Base-by-base conservation (phyloP, 2,797 vertebrate genomes). In the Sitta carolinensis region DNA sequence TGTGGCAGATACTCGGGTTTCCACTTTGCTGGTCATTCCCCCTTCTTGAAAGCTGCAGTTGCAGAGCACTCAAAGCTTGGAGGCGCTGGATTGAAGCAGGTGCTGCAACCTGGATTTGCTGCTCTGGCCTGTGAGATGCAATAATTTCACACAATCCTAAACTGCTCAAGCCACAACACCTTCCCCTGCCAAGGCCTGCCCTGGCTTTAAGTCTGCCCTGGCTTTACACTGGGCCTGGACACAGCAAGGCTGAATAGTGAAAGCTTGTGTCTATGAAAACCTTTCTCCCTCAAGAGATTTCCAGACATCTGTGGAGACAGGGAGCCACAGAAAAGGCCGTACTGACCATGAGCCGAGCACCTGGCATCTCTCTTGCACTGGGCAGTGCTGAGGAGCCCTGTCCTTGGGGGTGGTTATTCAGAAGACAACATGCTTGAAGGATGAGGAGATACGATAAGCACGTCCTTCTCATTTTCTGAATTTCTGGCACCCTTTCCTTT, bases 391-490 rank as follows among this genome's bases (percentile, higher is more conserved):
- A 67, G 38, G 9, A 40, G 16, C 26, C 9, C 40, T 47, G n/a
- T 48, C 61, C 61, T 55, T 70, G n/a, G 32, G 5, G 4, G 6
- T 0, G 54, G 10, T n/a, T 62, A 13, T 32, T 80, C 55, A 67
- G 73, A 47, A 40, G 29, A 38, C 15, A 63, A 23, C n/a, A 21
- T 32, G 55, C 48, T 25, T 79, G 59, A 67, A 64, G 42, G 61
- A 45, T 7, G 4, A 51, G 29, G 43, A 36, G 36, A 27, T 9
- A 22, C 0, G 4, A 14, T 32, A 72, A 43, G 7, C 7, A 15
- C 16, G 48, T 63, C 50, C 40, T 83, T 40, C 74, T 42, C 45
- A 3, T 84, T 63, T 48, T 63, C 48, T 55, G 52, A 51, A 43
- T 25, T 74, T 63, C 47, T 87, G 52, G 48, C 40, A 32, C 29